Evolutionary conservation across 1,140 invertebrate genomes (phyloP).

Genomic region (Adoxophyes honmai): DNA sequence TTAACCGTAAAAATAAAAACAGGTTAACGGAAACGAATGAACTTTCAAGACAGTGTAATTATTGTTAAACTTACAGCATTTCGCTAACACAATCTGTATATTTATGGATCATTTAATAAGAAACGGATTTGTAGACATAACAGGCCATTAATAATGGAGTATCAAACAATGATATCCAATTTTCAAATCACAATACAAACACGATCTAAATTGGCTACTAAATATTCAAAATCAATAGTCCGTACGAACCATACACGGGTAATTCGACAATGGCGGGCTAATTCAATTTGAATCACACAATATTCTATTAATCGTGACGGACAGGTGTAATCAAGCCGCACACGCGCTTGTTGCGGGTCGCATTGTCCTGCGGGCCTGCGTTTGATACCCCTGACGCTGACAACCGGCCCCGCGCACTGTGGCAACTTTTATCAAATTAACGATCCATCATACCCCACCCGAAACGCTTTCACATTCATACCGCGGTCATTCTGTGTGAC

Average conservation of each 20-base stretch:
- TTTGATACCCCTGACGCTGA: constrained; percentile 27
- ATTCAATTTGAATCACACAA: constrained; percentile 74
- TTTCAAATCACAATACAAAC: constrained; percentile 63
- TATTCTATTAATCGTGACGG: constrained; percentile 73
- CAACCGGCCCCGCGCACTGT: background rate
- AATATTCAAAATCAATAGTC: constrained; percentile 73
- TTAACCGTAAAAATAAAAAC: too few relatives aligned
- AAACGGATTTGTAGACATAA: background rate
- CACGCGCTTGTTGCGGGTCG: constrained; percentile 37
- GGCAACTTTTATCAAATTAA: constrained; percentile 13
- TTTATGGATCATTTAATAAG: background rate
- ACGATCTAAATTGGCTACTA: constrained; percentile 70
- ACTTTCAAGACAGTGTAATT: too few relatives aligned
- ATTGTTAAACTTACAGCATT: too few relatives aligned
- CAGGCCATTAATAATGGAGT: background rate
- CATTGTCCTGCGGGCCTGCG: constrained; percentile 39
- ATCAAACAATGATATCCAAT: constrained; percentile 34
- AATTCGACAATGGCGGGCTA: constrained; percentile 66
- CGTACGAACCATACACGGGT: constrained; percentile 60
- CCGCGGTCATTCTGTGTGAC: background rate
- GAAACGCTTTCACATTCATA: background rate
- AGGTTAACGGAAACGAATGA: too few relatives aligned
- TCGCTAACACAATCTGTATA: too few relatives aligned
- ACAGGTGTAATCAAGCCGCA: constrained; percentile 71
- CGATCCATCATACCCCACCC: constrained; percentile 1